These are phyloP conservation scores for Pterostichus niger DNA, from an alignment of 2,888 invertebrate species.

Conservation along the genomic window DNA sequence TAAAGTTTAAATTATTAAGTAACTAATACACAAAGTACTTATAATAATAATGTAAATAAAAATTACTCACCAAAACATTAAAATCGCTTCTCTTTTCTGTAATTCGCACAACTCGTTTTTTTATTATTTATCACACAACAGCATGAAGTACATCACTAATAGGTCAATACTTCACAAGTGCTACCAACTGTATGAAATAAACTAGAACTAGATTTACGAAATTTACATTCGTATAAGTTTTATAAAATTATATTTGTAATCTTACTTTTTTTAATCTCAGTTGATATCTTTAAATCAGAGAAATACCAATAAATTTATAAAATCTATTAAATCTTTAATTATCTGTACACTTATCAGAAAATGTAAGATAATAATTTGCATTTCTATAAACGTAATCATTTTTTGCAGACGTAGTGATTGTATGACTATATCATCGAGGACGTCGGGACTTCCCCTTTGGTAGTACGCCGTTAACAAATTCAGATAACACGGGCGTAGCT, in stretches of 20 bases:
- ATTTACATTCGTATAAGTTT: slow-evolving; percentile 23
- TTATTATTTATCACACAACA: slow-evolving; percentile 29
- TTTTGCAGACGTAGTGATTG: slow-evolving; percentile 73
- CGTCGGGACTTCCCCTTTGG: slow-evolving; percentile 42
- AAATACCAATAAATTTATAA: too few relatives aligned
- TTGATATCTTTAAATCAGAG: neutral
- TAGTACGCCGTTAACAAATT: neutral
- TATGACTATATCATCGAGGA: slow-evolving; percentile 74
- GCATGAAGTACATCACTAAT: slow-evolving; percentile 1
- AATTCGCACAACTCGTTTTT: neutral
- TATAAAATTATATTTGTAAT: neutral
- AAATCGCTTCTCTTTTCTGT: neutral
- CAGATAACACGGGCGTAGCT: neutral
- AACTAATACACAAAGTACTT: neutral
- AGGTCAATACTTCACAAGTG: neutral
- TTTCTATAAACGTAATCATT: slow-evolving; percentile 65
- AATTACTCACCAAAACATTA: slow-evolving; percentile 38
- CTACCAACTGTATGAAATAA: neutral
- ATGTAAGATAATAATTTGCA: slow-evolving; percentile 76
- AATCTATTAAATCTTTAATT: slow-evolving; percentile 73
- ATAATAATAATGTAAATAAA: slow-evolving; percentile 13
- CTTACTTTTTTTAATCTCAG: neutral
- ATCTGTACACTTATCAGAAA: slow-evolving; percentile 79
- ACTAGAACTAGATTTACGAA: slow-evolving; percentile 20
- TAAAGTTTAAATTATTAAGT: neutral